Percentiles rank a stretch among this genome's conserved stretches.
Evolutionary conservation across 2,113 vertebrate genomes (phyloP).

Genomic region (Hymenochirus boettgeri): DNA sequence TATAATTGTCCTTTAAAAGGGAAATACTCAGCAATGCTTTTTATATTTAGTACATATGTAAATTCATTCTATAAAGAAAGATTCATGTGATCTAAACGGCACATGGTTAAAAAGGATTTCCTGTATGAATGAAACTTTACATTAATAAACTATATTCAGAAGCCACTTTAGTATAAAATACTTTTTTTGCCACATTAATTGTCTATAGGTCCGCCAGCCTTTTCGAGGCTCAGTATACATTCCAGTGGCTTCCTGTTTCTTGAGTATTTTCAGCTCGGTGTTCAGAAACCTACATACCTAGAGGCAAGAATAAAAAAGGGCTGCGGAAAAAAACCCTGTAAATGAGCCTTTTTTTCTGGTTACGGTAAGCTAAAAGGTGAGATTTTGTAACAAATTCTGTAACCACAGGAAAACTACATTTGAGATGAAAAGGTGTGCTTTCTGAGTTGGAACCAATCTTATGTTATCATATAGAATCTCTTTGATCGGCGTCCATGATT

Average conservation of each 20-base stretch:
- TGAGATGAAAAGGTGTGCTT: not conserved
- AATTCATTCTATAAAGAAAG: too few species aligned
- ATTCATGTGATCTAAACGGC: too few species aligned
- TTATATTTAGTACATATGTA: too few species aligned
- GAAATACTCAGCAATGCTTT: too few species aligned
- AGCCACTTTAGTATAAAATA: too few species aligned
- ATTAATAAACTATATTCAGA: too few species aligned
- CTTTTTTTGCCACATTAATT: too few species aligned
- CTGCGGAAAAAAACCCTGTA: not conserved
- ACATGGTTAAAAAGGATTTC: too few species aligned
- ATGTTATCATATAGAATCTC: not conserved
- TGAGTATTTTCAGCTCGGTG: not conserved
- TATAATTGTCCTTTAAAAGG: too few species aligned
- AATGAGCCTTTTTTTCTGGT: not conserved
- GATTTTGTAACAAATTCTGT: not conserved
- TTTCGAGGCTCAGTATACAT: not conserved
- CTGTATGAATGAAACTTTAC: too few species aligned
- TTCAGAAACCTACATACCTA: not conserved
- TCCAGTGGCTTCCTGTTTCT: constrained; percentile 1
- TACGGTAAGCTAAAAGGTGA: not conserved
- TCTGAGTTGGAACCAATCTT: not conserved
- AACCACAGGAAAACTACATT: not conserved
- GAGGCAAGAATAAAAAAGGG: not conserved
- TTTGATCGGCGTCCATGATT: not conserved
- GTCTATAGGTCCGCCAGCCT: too few species aligned